Evolutionary conservation across 2,888 invertebrate genomes (phyloP).

Genomic region (Macrophya annulata): DNA sequence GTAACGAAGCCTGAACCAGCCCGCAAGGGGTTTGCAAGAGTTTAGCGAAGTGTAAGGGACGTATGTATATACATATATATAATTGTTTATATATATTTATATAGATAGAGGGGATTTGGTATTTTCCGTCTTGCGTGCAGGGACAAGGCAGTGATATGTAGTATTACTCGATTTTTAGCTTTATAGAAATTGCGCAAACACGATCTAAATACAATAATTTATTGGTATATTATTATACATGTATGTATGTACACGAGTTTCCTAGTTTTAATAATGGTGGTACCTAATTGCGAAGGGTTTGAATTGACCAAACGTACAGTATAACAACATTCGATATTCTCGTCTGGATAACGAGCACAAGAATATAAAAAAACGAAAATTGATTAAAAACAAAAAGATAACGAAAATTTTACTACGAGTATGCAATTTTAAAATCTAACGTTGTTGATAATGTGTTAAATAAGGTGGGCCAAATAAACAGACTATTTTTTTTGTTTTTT

Average conservation of each 20-base stretch:
- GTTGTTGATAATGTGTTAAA: constrained; percentile 15
- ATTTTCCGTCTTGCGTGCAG: constrained; percentile 38
- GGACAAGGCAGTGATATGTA: constrained; percentile 50
- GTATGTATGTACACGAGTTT: too few relatives aligned
- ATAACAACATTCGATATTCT: background rate
- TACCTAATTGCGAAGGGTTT: background rate
- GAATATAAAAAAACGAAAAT: background rate
- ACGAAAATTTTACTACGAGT: background rate
- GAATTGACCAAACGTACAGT: background rate
- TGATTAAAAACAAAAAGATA: background rate
- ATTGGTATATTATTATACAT: background rate
- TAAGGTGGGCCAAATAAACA: too few relatives aligned
- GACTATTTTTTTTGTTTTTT: too few relatives aligned
- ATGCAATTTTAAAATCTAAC: constrained; percentile 19
- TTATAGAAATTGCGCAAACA: constrained; percentile 34
- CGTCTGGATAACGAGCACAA: background rate
- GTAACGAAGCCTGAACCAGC: constrained; percentile 44
- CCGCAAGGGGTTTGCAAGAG: constrained; percentile 30
- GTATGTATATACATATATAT: constrained; percentile 42
- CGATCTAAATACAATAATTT: constrained; percentile 6
- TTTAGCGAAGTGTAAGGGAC: constrained; percentile 39
- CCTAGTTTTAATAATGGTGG: background rate
- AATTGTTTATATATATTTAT: constrained; percentile 37
- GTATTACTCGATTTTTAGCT: constrained; percentile 42
- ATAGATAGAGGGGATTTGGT: constrained; percentile 2